Conservation (phyloP, 2,888 invertebrate genomes). For the Ariolimax columbianus region DNA sequence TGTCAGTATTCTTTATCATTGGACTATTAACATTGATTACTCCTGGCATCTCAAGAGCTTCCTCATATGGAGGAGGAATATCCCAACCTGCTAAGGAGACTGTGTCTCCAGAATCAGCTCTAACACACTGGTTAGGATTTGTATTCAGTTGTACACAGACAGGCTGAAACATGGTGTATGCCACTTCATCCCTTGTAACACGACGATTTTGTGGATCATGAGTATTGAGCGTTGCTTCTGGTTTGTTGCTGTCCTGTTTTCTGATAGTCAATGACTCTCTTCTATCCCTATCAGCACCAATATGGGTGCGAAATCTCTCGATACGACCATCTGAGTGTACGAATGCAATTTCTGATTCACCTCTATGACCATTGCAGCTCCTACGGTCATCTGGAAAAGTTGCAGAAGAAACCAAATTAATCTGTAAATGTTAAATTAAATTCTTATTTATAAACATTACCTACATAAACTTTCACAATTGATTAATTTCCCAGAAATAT, state of each 20-base stretch:
- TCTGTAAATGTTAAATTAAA: background rate
- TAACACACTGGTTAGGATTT: background rate
- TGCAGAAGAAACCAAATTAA: background rate
- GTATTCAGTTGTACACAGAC: background rate
- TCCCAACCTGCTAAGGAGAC: slow-evolving; percentile 39
- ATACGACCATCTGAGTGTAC: slow-evolving; percentile 53
- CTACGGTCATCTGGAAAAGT: background rate
- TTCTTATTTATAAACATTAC: background rate
- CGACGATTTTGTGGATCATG: background rate
- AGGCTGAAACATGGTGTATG: background rate
- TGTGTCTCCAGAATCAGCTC: slow-evolving; percentile 9
- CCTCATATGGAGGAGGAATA: slow-evolving; percentile 53
- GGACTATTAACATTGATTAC: background rate
- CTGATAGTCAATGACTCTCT: background rate
- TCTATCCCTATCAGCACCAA: background rate
- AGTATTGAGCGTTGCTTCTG: background rate
- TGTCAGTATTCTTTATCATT: background rate
- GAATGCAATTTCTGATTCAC: slow-evolving; percentile 48
- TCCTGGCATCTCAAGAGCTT: slow-evolving; percentile 52
- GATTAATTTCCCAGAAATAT: background rate
- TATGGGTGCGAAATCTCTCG: slow-evolving; percentile 48
- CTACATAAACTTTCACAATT: background rate
- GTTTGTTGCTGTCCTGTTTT: background rate
- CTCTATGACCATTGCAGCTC: background rate
- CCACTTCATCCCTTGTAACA: background rate